These are phyloP conservation scores for Brachypalpus laphriformis DNA, from an alignment of 2,888 invertebrate genomes.

Conservation along the genomic window DNA sequence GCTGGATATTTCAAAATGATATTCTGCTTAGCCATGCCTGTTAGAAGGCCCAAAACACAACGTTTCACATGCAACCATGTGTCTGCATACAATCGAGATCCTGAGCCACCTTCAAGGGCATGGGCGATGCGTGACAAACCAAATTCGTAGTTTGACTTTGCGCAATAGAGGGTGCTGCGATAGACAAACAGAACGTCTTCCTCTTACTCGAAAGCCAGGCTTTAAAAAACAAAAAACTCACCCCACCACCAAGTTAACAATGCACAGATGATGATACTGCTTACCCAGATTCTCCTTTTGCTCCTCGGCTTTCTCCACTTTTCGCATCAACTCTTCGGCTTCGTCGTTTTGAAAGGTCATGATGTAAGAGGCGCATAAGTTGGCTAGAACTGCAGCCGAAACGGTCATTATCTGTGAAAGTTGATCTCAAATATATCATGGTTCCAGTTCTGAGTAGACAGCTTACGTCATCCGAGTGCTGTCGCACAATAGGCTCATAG, in stretches of 20 bases:
- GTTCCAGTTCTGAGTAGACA: background rate
- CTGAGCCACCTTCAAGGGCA: conserved; percentile 86
- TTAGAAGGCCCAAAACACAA: conserved; percentile 94
- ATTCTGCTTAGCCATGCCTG: conserved; percentile 93
- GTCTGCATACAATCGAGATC: conserved; percentile 94
- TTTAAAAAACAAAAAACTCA: conserved; percentile 79
- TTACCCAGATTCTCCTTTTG: conserved; percentile 92
- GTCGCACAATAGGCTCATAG: conserved; percentile 98
- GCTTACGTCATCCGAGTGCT: conserved; percentile 92
- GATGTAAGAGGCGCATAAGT: conserved; percentile 99
- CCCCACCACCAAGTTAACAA: conserved; percentile 99
- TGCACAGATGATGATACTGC: conserved; percentile 98
- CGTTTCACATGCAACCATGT: conserved; percentile 99
- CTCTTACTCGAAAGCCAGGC: background rate
- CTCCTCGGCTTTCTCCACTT: conserved; percentile 99
- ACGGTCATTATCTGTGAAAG: conserved; percentile 91
- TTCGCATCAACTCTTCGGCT: conserved; percentile 98
- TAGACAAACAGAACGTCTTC: background rate
- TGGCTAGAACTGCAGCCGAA: conserved; percentile 98
- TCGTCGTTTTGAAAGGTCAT: conserved; percentile 99
- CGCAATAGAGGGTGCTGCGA: conserved; percentile 95
- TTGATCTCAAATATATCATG: background rate
- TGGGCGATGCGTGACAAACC: conserved; percentile 98
- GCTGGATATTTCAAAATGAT: conserved; percentile 91
- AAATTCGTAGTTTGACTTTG: conserved; percentile 99